Evolutionary conservation across 2,888 invertebrate genomes (phyloP).

Genomic region (Doris montereyensis): DNA sequence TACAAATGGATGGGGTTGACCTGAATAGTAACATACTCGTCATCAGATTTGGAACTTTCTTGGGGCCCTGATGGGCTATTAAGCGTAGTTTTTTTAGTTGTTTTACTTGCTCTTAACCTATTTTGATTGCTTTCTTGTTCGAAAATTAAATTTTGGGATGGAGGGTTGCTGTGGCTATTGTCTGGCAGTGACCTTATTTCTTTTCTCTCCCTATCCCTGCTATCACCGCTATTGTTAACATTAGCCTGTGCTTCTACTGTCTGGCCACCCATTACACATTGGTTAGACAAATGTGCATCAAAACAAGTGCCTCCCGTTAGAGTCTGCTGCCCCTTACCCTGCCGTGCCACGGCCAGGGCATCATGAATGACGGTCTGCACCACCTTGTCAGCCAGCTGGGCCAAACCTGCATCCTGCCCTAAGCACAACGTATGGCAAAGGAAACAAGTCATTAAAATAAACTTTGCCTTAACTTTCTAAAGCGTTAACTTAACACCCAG

Average conservation of each 20-base stretch:
- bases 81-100: background rate
- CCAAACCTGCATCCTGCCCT: constrained; percentile 28
- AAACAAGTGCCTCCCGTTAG: constrained; percentile 31
- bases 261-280: constrained; percentile 39
- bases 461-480: too few relatives aligned
- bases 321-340: constrained; percentile 44
- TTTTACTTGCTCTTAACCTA: background rate
- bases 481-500: too few relatives aligned
- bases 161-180: background rate
- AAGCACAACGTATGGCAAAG: too few relatives aligned
- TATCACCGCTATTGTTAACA: too few relatives aligned
- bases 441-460: too few relatives aligned
- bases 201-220: background rate
- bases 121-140: background rate
- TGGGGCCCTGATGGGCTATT: background rate
- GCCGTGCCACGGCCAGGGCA: constrained; percentile 36
- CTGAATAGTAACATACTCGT: constrained; percentile 38
- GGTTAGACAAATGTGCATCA: too few relatives aligned
- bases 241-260: background rate
- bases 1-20: constrained; percentile 39
- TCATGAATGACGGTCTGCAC: constrained; percentile 40
- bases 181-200: background rate
- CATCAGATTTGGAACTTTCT: constrained; percentile 2
- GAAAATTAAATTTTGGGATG: too few relatives aligned
- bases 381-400: constrained; percentile 37